phyloP scores from a whole-genome alignment of 2,888 invertebrate species.

The Tholera decimalis region DNA sequence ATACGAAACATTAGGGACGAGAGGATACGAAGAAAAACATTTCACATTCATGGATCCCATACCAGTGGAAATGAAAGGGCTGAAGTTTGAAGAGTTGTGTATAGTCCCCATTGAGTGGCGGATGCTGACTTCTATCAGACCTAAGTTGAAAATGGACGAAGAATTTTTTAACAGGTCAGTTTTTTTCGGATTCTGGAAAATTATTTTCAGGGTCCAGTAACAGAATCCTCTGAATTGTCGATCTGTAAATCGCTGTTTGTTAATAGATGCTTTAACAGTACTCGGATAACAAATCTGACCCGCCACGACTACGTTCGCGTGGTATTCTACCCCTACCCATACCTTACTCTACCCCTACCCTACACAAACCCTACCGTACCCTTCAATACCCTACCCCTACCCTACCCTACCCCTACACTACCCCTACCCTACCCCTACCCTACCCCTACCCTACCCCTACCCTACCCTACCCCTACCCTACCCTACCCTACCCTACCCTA shows the following conservation, averaged over 20 bases:
- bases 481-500: too few relatives aligned
- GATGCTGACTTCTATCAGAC: constrained; percentile 97
- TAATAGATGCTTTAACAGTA: not conserved
- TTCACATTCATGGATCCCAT: constrained; percentile 94
- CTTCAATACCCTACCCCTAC: too few relatives aligned
- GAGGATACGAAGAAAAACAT: constrained; percentile 91
- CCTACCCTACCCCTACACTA: too few relatives aligned
- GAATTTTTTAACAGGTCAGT: constrained; percentile 95
- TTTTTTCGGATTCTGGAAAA: not conserved
- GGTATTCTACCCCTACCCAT: too few relatives aligned
- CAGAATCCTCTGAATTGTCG: not conserved
- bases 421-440: too few relatives aligned
- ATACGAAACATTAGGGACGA: constrained; percentile 92
- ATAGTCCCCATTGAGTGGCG: constrained; percentile 97
- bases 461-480: too few relatives aligned
- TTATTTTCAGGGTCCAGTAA: not conserved
- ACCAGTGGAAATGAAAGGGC: constrained; percentile 95
- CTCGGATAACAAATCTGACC: too few relatives aligned
- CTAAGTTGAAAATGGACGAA: constrained; percentile 96
- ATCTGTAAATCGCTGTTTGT: not conserved
- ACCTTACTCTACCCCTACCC: too few relatives aligned
- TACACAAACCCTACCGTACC: too few relatives aligned
- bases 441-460: too few relatives aligned
- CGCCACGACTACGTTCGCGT: too few relatives aligned
- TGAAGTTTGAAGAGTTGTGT: constrained; percentile 95